Conservation (phyloP, 2,113 vertebrate species). For the Progne subis region DNA sequence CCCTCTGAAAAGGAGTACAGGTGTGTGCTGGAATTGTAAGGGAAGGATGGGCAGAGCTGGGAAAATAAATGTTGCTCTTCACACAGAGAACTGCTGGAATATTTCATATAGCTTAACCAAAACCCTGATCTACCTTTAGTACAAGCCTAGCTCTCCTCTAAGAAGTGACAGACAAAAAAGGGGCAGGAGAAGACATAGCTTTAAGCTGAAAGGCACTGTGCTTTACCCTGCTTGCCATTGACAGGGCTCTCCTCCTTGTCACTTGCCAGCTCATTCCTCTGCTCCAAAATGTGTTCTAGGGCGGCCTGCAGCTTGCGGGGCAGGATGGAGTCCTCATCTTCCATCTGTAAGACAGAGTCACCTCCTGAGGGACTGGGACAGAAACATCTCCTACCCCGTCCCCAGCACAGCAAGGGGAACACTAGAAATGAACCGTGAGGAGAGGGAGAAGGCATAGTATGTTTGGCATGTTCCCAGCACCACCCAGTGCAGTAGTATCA, state of each 20-base stretch:
- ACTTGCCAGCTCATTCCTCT: constrained; percentile 86
- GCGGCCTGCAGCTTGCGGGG: constrained; percentile 93
- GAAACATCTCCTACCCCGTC: not conserved
- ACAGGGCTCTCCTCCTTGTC: constrained; percentile 81
- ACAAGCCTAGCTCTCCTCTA: not conserved
- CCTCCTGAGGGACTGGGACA: not conserved
- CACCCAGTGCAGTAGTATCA: not conserved
- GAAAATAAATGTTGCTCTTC: not conserved
- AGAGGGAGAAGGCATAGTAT: not conserved
- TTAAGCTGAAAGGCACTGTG: not conserved
- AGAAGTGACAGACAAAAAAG: not conserved
- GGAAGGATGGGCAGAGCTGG: not conserved
- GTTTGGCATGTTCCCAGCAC: not conserved
- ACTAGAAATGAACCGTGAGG: not conserved
- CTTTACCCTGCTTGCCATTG: constrained; percentile 76
- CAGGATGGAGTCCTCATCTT: constrained; percentile 94
- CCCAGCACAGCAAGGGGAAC: not conserved
- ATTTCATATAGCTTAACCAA: not conserved
- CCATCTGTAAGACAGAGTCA: constrained; percentile 81
- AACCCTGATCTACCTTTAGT: not conserved
- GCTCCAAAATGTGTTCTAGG: constrained; percentile 90
- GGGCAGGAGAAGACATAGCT: not conserved
- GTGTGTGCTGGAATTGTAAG: not conserved
- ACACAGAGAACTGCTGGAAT: not conserved
- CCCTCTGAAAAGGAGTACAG: not conserved